Evolutionary conservation across 2,888 invertebrate genomes (phyloP), one percentile per base, ranked within the genome.

Genomic region (Corbicula japonica): DNA sequence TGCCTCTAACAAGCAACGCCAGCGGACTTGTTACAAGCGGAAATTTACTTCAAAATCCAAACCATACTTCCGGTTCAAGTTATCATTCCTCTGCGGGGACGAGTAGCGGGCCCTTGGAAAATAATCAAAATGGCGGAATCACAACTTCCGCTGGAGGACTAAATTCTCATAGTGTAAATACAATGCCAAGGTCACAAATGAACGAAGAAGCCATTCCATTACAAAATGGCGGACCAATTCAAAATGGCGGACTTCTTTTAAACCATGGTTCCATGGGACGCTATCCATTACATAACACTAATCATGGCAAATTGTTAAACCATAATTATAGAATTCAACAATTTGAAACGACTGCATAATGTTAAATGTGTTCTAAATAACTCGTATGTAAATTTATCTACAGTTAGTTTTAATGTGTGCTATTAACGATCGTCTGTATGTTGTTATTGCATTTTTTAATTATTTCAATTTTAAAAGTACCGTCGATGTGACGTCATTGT

Each of bases 241-340:
- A 80, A 69, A 83, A 74, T 68, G 72, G 76, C 35, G 81, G 77
- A 35, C 68, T 72, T 26, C n/a, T n/a, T n/a, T n/a, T n/a, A n/a
- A 72, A 50, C 32, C 74, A 70, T 30, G 74, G 81, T 50, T 84
- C 81, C 12, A 71, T 75, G 23, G 76, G 72, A 38, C 61, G 83
- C 41, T 81, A 77, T 72, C 71, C 81, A 2, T 44, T 79, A 5
- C 81, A 84, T 38, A 87, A 84, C 54, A 78, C 84, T 38, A 87
- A 87, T 65, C 83, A 84, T 54, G 87, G 83, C 10, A 87, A 87
- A 80, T 69, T 87, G 38, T 76, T 86, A 38, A 84, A 87, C 26
- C 85, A 87, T 46, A 83, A 84, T 10, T 87, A 87, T 50, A 70
- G 87, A 79, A 86, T 87, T 41, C 87, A 87, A 48, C 87, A 87